A percentile compares a stretch with the other conserved stretches of the same genome.
Evolutionary conservation across 2,888 invertebrate species (phyloP).

Genomic region (Nesidiocoris tenuis): DNA sequence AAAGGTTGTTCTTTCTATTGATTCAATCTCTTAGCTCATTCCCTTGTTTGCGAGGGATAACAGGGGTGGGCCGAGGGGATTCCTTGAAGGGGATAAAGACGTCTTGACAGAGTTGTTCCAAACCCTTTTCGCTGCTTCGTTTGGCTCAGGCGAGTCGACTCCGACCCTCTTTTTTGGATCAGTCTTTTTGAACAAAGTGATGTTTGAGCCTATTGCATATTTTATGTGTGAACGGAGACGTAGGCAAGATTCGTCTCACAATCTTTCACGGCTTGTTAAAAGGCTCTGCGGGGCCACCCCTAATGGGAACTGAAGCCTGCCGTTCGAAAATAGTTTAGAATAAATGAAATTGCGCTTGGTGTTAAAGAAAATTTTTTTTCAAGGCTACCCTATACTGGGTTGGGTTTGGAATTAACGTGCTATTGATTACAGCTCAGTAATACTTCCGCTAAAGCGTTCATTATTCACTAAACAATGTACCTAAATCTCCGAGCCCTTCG

Average conservation of each 20-base stretch:
- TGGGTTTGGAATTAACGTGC: no score
- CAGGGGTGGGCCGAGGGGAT: not conserved
- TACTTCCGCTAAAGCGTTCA: no score
- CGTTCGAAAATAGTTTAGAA: not conserved
- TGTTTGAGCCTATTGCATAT: slow-evolving; percentile 29
- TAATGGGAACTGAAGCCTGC: not conserved
- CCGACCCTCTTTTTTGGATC: slow-evolving; percentile 7
- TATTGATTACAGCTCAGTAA: no score
- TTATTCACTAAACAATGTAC: no score
- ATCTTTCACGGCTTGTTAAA: slow-evolving; percentile 29
- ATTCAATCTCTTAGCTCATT: not conserved
- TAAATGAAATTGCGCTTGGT: not conserved
- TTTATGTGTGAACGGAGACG: slow-evolving; percentile 33
- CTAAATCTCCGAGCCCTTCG: no score
- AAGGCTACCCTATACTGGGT: no score
- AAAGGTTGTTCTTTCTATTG: not conserved
- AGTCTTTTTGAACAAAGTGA: slow-evolving; percentile 32
- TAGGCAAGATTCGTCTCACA: slow-evolving; percentile 8
- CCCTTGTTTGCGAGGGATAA: not conserved
- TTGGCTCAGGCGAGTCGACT: not conserved
- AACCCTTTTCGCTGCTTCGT: slow-evolving; percentile 4
- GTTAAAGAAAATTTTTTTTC: not conserved
- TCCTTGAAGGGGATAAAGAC: not conserved
- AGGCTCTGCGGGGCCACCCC: slow-evolving; percentile 6
- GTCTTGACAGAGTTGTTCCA: slow-evolving; percentile 9